phyloP scores from a whole-genome alignment of 2,888 invertebrate species.

The Epistrophe grossulariae region DNA sequence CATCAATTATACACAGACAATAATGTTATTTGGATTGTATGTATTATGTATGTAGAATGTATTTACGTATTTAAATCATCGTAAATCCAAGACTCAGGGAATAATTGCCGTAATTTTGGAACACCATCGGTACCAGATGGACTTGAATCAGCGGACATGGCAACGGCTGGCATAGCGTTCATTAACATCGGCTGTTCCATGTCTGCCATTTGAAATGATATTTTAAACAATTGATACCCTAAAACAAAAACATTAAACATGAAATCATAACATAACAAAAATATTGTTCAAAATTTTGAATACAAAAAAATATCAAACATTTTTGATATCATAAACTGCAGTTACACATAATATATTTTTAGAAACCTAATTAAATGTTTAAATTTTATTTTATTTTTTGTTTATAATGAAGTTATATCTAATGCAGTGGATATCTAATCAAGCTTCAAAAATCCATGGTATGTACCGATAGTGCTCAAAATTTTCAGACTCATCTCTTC shows the following conservation, averaged over 20 bases:
- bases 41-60: not conserved
- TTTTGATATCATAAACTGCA: no score
- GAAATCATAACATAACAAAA: not conserved
- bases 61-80: slow-evolving; percentile 33
- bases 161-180: not conserved
- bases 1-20: not conserved
- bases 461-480: not conserved
- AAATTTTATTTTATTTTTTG: no score
- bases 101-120: slow-evolving; percentile 18
- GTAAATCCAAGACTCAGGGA: slow-evolving; percentile 41
- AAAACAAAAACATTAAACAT: not conserved
- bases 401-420: no score
- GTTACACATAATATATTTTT: no score
- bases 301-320: not conserved
- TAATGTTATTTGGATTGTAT: not conserved
- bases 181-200: not conserved
- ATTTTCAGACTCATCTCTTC: not conserved
- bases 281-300: not conserved
- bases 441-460: not conserved
- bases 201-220: not conserved
- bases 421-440: not conserved
- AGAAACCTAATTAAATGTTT: no score
- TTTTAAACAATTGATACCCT: not conserved
- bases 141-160: not conserved
- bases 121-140: not conserved